These are phyloP conservation scores for Phallusia fumigata DNA, from an alignment of 23 tunicate species.

Conservation along the genomic window DNA sequence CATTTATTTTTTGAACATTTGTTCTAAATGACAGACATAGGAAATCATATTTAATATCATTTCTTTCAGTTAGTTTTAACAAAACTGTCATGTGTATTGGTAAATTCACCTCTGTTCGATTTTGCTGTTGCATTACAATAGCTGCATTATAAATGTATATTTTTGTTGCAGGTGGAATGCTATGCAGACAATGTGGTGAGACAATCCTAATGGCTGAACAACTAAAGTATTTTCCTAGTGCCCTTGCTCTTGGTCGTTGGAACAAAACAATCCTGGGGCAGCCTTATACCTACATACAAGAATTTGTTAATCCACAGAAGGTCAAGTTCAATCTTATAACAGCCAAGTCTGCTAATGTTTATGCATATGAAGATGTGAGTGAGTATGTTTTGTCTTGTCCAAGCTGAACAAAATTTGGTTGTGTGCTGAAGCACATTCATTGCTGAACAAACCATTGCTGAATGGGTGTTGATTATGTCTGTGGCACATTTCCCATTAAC, in stretches of 20 bases:
- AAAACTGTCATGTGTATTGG: too few species aligned
- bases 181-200: constrained; percentile 54
- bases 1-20: too few species aligned
- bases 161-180: constrained; percentile 6
- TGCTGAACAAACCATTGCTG: too few species aligned
- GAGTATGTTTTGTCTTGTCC: background rate
- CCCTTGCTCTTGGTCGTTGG: constrained; percentile 34
- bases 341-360: constrained; percentile 32
- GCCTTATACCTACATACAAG: constrained; percentile 17
- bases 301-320: constrained; percentile 67
- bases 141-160: too few species aligned
- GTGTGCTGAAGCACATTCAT: background rate
- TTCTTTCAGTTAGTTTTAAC: too few species aligned
- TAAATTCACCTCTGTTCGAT: too few species aligned
- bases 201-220: constrained; percentile 30
- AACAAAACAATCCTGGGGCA: constrained; percentile 31
- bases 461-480: too few species aligned
- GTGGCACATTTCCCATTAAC: too few species aligned
- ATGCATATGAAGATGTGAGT: constrained; percentile 39
- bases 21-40: too few species aligned
- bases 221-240: constrained; percentile 24
- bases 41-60: too few species aligned
- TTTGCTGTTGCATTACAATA: too few species aligned
- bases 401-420: background rate
- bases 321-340: constrained; percentile 60